Evolutionary conservation across 2,797 vertebrate genomes (phyloP).

Genomic region (Mycteria americana): DNA sequence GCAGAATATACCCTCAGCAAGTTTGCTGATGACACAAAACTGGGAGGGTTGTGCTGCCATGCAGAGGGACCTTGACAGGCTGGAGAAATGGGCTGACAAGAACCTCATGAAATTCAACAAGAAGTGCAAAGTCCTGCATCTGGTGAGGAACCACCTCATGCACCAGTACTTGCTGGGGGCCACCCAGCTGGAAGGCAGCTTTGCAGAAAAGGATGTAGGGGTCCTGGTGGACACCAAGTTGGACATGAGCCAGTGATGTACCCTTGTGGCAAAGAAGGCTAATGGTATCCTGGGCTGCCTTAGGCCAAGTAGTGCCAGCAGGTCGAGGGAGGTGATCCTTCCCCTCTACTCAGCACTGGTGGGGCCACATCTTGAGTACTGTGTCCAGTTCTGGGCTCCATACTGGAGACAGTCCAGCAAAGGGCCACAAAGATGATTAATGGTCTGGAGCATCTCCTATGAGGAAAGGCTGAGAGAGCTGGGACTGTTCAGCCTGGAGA

Average conservation of each 20-base stretch:
- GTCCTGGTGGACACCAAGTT: not conserved
- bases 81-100: not conserved
- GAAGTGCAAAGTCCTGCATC: not conserved
- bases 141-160: not conserved
- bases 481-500: not conserved
- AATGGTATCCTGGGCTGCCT: not conserved
- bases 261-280: not conserved
- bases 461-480: not conserved
- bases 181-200: not conserved
- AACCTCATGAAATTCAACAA: not conserved
- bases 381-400: not conserved
- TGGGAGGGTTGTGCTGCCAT: not conserved
- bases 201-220: not conserved
- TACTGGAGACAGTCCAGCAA: not conserved
- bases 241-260: not conserved
- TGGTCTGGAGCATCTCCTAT: not conserved
- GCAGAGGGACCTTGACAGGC: not conserved
- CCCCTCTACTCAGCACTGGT: not conserved
- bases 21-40: not conserved
- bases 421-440: not conserved
- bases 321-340: not conserved
- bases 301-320: not conserved
- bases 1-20: not conserved
- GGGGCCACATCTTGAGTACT: not conserved
- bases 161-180: not conserved